phyloP scores from a whole-genome alignment of 2,888 invertebrate species.

The Phaedon cochleariae region DNA sequence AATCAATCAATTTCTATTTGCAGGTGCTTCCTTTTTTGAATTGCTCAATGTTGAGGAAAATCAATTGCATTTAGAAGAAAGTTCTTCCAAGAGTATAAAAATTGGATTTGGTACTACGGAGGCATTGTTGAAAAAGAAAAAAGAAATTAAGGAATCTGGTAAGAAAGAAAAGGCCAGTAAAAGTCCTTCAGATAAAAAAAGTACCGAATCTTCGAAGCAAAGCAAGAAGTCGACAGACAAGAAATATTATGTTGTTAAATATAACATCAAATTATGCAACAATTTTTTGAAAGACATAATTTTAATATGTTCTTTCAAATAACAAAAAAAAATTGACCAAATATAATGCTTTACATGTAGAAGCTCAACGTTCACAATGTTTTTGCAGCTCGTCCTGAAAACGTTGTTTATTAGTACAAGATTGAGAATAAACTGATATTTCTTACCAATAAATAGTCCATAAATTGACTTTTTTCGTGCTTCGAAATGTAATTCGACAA shows the following conservation, averaged over 20 bases:
- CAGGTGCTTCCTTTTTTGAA: conserved; percentile 36
- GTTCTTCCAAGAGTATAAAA: conserved; percentile 25
- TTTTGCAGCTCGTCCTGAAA: conserved; percentile 1
- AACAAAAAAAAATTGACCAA: conserved; percentile 42
- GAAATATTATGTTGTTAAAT: conserved; percentile 39
- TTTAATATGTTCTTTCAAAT: conserved; percentile 38
- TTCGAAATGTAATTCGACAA: neutral
- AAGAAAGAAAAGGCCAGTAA: conserved; percentile 17
- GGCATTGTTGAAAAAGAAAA: conserved; percentile 28
- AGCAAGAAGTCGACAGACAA: conserved; percentile 27
- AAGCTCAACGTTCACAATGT: neutral
- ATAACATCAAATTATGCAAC: conserved; percentile 37
- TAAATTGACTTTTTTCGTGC: neutral
- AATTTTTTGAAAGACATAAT: conserved; percentile 40
- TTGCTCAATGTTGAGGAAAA: conserved; percentile 27
- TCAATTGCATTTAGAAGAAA: conserved; percentile 25
- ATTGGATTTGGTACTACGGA: conserved; percentile 39
- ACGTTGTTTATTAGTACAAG: neutral
- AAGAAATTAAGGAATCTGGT: conserved; percentile 18
- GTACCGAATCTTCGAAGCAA: conserved; percentile 10
- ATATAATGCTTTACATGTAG: neutral
- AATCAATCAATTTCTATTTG: conserved; percentile 6
- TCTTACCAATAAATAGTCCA: neutral
- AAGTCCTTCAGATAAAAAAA: conserved; percentile 15
- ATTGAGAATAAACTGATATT: neutral